Conservation (phyloP, 2,888 invertebrate genomes). For the Eristalinus aeneus region DNA sequence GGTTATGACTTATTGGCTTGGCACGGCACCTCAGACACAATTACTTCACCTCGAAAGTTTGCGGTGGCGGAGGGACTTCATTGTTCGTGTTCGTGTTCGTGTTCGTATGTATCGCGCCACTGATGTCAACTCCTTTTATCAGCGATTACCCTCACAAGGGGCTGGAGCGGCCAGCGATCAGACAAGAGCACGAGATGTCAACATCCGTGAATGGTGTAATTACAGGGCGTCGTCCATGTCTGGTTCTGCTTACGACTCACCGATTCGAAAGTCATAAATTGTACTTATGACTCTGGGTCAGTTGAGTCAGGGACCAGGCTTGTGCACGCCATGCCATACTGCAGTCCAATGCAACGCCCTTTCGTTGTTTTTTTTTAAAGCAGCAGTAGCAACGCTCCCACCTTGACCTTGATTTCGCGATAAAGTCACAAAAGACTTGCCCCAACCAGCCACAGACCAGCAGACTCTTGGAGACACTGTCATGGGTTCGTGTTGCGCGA, state of each 20-base stretch:
- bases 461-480: conserved; percentile 25
- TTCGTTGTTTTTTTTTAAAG: conserved; percentile 16
- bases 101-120: conserved; percentile 5
- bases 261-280: conserved; percentile 57
- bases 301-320: conserved; percentile 49
- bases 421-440: conserved; percentile 39
- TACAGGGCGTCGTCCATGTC: conserved; percentile 39
- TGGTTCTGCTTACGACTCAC: neutral
- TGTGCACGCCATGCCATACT: neutral
- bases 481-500: conserved; percentile 15
- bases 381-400: conserved; percentile 12
- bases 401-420: conserved; percentile 68
- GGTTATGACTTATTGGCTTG: conserved; percentile 69
- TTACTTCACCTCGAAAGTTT: conserved; percentile 68
- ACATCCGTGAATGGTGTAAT: conserved; percentile 67
- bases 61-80: conserved; percentile 7
- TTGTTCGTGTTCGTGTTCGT: conserved; percentile 21
- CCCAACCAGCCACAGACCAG: conserved; percentile 29
- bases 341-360: neutral
- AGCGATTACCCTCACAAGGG: conserved; percentile 17
- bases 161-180: neutral
- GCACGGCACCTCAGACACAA: conserved; percentile 66
- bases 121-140: conserved; percentile 65
- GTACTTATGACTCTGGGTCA: conserved; percentile 65
- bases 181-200: conserved; percentile 54